Conservation (phyloP, 2,113 vertebrate genomes). For the Stercorarius parasiticus region DNA sequence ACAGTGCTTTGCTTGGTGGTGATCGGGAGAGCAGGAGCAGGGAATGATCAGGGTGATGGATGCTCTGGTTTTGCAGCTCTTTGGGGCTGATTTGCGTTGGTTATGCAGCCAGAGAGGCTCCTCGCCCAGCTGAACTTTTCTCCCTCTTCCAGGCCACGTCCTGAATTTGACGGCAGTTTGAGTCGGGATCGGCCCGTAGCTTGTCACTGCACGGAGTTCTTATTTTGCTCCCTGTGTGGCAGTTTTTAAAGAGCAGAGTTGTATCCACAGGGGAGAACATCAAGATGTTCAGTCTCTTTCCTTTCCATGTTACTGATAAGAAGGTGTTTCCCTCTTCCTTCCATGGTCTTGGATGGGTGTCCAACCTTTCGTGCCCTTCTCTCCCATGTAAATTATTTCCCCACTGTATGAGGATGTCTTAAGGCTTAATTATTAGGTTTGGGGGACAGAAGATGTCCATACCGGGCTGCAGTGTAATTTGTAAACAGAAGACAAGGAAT, state of each 20-base stretch:
- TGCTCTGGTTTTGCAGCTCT: background rate
- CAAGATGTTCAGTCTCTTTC: background rate
- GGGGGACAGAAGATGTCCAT: background rate
- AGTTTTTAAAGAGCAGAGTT: background rate
- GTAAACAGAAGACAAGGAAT: background rate
- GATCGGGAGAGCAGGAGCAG: background rate
- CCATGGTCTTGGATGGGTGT: too few species aligned
- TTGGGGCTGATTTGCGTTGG: background rate
- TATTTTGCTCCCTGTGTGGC: background rate
- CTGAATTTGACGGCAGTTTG: background rate
- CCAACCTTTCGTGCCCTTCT: background rate
- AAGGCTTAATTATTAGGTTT: background rate
- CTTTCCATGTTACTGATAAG: background rate
- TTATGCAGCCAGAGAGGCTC: background rate
- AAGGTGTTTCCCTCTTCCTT: background rate
- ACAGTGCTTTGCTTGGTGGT: background rate
- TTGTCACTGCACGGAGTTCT: fast-evolving
- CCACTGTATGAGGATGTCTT: background rate
- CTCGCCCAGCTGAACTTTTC: background rate
- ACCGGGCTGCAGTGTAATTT: background rate
- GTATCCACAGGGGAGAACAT: background rate
- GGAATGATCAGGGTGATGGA: background rate
- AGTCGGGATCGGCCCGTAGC: background rate
- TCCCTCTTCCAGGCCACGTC: background rate
- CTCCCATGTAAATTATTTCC: background rate